A percentile compares a stretch with the other conserved stretches of the same genome.
These are phyloP conservation scores for Xenus cinereus DNA, from an alignment of 2,113 vertebrate species.

Conservation along the genomic window DNA sequence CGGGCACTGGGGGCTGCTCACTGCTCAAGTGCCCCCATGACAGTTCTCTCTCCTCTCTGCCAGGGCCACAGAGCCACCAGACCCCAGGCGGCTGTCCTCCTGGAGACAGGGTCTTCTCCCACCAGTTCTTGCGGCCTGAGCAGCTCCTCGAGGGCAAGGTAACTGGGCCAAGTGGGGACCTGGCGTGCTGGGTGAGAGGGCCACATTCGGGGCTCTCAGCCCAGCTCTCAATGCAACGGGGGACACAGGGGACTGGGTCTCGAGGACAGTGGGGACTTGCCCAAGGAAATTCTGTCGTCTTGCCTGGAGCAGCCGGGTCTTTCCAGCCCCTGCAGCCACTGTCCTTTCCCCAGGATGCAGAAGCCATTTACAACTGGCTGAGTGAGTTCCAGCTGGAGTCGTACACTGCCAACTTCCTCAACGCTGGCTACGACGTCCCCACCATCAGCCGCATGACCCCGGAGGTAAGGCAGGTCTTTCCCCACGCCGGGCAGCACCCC, in stretches of 20 bases:
- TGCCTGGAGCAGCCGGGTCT: neutral
- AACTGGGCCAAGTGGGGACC: neutral
- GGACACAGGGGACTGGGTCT: neutral
- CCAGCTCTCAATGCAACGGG: neutral
- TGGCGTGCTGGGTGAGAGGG: neutral
- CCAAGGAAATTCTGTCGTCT: neutral
- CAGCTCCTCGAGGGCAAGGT: slow-evolving; percentile 93
- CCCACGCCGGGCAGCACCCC: neutral
- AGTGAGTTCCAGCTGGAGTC: slow-evolving; percentile 93
- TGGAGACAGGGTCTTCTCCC: slow-evolving; percentile 80
- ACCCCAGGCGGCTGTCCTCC: slow-evolving; percentile 70
- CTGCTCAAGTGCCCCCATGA: neutral
- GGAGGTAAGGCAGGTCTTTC: slow-evolving; percentile 77
- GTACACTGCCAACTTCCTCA: slow-evolving; percentile 89
- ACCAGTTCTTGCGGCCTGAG: slow-evolving; percentile 85
- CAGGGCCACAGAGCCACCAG: slow-evolving; percentile 67
- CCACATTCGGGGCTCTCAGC: neutral
- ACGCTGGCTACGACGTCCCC: slow-evolving; percentile 90
- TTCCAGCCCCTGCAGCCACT: neutral
- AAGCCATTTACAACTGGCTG: slow-evolving; percentile 94
- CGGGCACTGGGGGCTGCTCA: accelerated
- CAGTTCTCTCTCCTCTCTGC: neutral
- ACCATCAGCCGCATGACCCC: slow-evolving; percentile 98
- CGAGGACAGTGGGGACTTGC: neutral
- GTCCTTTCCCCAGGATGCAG: slow-evolving; percentile 78